phyloP scores from a whole-genome alignment of 2,888 invertebrate genomes.

The Pandemis corylana region DNA sequence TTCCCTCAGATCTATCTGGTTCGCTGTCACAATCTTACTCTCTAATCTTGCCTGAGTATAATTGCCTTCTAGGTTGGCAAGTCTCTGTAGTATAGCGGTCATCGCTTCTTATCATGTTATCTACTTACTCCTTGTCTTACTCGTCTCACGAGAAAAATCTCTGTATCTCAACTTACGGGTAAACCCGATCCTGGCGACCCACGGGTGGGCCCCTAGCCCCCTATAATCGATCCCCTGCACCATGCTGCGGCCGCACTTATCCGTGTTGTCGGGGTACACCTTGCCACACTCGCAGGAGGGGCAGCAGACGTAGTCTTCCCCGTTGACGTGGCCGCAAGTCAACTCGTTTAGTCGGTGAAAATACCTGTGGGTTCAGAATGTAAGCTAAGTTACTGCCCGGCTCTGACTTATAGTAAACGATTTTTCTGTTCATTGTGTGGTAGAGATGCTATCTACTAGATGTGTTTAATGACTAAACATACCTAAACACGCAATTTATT shows the following conservation, averaged over 20 bases:
- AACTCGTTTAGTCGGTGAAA: conserved; percentile 84
- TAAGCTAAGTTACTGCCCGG: background rate
- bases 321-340: conserved; percentile 85
- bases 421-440: too few species aligned
- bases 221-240: conserved; percentile 87
- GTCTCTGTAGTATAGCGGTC: too few species aligned
- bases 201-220: conserved; percentile 90
- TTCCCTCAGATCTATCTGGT: too few species aligned
- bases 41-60: too few species aligned
- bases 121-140: too few species aligned
- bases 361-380: conserved; percentile 59
- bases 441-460: too few species aligned
- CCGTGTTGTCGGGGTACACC: conserved; percentile 70
- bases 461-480: too few species aligned
- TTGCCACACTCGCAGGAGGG: conserved; percentile 80
- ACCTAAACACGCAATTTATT: too few species aligned
- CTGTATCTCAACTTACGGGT: conserved; percentile 84
- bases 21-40: too few species aligned
- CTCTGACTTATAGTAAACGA: background rate
- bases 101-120: too few species aligned
- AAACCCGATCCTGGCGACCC: conserved; percentile 91
- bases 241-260: conserved; percentile 87
- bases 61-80: too few species aligned
- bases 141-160: too few species aligned
- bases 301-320: conserved; percentile 86